Base-by-base conservation (phyloP, 2,888 invertebrate species). In the Caenorhabditis zanzibari region DNA sequence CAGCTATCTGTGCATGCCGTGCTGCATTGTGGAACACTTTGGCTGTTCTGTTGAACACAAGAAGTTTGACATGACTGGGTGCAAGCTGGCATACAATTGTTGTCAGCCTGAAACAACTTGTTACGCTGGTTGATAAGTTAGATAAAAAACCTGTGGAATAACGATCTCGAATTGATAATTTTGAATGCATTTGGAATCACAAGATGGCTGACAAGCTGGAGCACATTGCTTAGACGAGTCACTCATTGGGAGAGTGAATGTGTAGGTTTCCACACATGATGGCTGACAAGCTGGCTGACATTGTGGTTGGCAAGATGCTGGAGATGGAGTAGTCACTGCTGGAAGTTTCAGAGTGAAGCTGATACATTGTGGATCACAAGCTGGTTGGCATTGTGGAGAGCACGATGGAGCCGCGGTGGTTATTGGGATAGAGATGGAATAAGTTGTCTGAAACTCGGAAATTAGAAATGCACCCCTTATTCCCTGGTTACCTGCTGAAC, bases 141-240 rank as follows among this genome's bases (percentile, higher is more conserved):
- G n/a, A 1, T 12, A 16, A 19, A n/a, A 19, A 47, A 66, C 66
- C 61, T 77, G 81, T 56, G 87, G 86, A 59, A 88, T 77, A 7
- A 85, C 71, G 24, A 88, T 86, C 47, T 88, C 87, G 47, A 88
- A 88, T 61, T 88, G 87, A 68, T 86, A 88, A 69, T 88, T 82
- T 56, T 86, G 85, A 35, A 80, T 85, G 64, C 87, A 88, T n/a
- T 80, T 77, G 14, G 82, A 32, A 38, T 75, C 75, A 49, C 87
- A 87, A 2, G 79, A 49, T 26, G 87, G 86, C 47, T 86, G 87
- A 76, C 87, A 87, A 28, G 82, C 84, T 35, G 85, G 79, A 35
- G 86, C 85, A 61, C 87, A 87, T 35, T 72, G 81, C 32, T 81
- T 74, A n/a, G 61, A 47, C 19, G 19, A 38, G 52, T 74, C 81